Evolutionary conservation across 2,113 vertebrate genomes (phyloP).

Genomic region (Alouatta palliata): DNA sequence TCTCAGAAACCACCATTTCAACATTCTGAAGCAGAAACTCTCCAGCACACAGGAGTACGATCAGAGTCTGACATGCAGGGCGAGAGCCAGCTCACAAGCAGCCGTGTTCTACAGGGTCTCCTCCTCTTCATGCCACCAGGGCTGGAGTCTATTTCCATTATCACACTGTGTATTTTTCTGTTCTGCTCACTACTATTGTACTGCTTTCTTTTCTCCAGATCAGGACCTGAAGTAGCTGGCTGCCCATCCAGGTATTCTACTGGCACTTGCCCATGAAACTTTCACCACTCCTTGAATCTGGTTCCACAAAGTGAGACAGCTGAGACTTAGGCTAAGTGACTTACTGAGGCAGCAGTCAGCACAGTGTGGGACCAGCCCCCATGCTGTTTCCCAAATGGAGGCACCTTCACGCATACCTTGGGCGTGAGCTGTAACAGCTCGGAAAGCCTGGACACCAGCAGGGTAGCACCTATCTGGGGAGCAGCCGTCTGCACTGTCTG

Average conservation of each 20-base stretch:
- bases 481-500: background rate
- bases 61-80: background rate
- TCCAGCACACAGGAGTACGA: background rate
- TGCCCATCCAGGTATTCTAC: background rate
- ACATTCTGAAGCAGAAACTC: background rate
- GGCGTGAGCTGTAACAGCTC: background rate
- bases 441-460: background rate
- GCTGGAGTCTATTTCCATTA: background rate
- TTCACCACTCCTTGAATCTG: background rate
- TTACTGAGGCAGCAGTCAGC: background rate
- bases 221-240: background rate
- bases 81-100: background rate
- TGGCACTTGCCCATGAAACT: background rate
- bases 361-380: background rate
- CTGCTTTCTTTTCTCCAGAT: background rate
- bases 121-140: background rate
- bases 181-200: background rate
- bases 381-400: background rate
- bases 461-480: accelerated
- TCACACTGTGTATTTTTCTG: background rate
- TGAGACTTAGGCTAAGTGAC: background rate
- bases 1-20: background rate
- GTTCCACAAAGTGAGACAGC: background rate
- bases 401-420: background rate
- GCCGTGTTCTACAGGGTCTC: background rate